Base-by-base conservation (phyloP, 1,140 invertebrate genomes). In the Nymphalis io region DNA sequence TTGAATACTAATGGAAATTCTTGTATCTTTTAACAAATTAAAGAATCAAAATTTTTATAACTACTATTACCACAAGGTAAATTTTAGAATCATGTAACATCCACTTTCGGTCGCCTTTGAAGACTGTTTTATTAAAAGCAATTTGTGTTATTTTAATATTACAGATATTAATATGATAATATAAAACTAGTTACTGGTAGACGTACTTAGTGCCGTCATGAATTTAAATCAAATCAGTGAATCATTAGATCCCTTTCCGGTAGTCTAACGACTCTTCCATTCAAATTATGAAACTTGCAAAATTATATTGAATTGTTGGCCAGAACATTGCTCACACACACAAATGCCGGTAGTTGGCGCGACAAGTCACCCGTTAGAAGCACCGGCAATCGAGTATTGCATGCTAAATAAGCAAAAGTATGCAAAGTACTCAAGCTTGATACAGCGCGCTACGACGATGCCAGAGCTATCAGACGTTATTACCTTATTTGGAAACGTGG, bases 331-430 rank as follows among this genome's bases (percentile, higher is more conserved):
- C 61, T 60, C 60, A 62, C 62, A 72, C 53, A 75, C 55, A 64
- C 64, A 75, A 76, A 73, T 74, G 78, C 77, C 80, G 83, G 81
- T 78, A 84, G 82, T 83, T 63, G 84, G 75, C 85, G 84, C 85
- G 83, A 85, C 85, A 75, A 70, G 68, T 70, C 74, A 76, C 58
- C 82, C 79, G 84, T 85, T 87, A 84, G 73, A 65, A 76, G 67
- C 72, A 71, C 78, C 78, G 78, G 68, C 68, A 66, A 66, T 78
- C 82, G 81, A 78, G 79, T 64, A 73, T 82, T 80, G 85, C 80
- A 86, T 88, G 76, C 78, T 79, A 83, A 88, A 80, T 76, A 74
- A 77, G 55, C 48, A 60, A 44, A 51, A 76, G 60, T 69, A 82
- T 80, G 79, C 74, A 75, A 80, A 80, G 74, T 72, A 73, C 72